A percentile compares a stretch with the other conserved stretches of the same genome.
Evolutionary conservation across 2,888 invertebrate genomes (phyloP).

Genomic region (Amphipoea lucens): DNA sequence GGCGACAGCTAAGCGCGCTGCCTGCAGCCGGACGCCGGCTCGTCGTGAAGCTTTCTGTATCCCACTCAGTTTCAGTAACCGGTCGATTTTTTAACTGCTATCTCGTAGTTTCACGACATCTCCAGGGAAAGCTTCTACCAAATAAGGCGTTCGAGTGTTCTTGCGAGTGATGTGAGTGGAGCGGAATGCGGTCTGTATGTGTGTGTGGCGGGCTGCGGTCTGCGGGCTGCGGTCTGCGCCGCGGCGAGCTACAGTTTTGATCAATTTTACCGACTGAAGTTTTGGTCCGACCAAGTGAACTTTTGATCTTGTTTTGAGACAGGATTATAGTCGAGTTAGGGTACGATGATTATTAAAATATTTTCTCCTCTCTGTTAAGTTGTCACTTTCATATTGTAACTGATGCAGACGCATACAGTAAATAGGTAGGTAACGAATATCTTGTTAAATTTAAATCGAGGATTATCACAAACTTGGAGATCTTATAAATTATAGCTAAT

Average conservation of each 20-base stretch:
- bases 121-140: slow-evolving; percentile 73
- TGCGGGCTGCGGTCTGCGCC: slow-evolving; percentile 42
- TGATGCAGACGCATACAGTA: slow-evolving; percentile 79
- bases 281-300: slow-evolving; percentile 90
- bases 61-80: slow-evolving; percentile 59
- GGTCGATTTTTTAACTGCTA: slow-evolving; percentile 58
- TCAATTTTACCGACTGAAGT: slow-evolving; percentile 89
- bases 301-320: slow-evolving; percentile 88
- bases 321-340: slow-evolving; percentile 87
- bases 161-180: slow-evolving; percentile 73
- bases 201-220: slow-evolving; percentile 64
- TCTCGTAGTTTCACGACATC: slow-evolving; percentile 65
- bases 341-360: slow-evolving; percentile 83
- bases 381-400: slow-evolving; percentile 82
- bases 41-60: slow-evolving; percentile 64
- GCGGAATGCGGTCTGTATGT: slow-evolving; percentile 69
- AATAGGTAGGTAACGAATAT: slow-evolving; percentile 89
- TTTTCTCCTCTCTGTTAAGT: slow-evolving; percentile 84
- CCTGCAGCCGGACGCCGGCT: slow-evolving; percentile 62
- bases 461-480: slow-evolving; percentile 88
- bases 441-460: slow-evolving; percentile 88
- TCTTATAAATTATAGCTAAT: slow-evolving; percentile 90
- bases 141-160: slow-evolving; percentile 76
- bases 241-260: slow-evolving; percentile 82
- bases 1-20: slow-evolving; percentile 54